Evolutionary conservation across 2,113 vertebrate species (phyloP).

Genomic region (Ceuthmochares aereus): DNA sequence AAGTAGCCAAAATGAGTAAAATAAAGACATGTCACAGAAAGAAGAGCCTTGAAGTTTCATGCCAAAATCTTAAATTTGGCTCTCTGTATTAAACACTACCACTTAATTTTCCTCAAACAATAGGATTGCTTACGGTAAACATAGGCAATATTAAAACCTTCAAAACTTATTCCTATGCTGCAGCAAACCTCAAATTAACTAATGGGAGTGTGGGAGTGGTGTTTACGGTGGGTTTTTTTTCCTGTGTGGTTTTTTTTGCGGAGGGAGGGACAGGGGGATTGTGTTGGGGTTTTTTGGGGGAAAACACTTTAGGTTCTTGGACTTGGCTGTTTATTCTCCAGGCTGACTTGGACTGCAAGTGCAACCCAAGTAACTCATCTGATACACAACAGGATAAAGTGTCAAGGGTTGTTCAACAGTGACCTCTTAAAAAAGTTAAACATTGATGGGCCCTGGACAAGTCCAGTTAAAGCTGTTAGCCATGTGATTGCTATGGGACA

Average conservation of each 20-base stretch:
- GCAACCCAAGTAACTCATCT: background rate
- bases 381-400: background rate
- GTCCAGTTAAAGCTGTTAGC: background rate
- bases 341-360: background rate
- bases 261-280: background rate
- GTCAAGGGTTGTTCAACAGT: background rate
- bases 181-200: slow-evolving; percentile 30
- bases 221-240: background rate
- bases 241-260: background rate
- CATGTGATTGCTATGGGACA: background rate
- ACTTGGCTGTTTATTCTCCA: background rate
- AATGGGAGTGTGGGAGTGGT: background rate
- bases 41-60: background rate
- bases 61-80: background rate
- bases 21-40: background rate
- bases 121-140: background rate
- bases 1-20: background rate
- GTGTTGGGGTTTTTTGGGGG: background rate
- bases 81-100: background rate
- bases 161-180: background rate
- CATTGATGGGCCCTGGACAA: slow-evolving; percentile 19
- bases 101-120: background rate
- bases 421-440: slow-evolving; percentile 47
- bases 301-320: background rate
- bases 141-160: background rate